These are phyloP conservation scores for Rhinopithecus roxellana DNA, from an alignment of 2,113 vertebrate genomes.

Conservation along the genomic window DNA sequence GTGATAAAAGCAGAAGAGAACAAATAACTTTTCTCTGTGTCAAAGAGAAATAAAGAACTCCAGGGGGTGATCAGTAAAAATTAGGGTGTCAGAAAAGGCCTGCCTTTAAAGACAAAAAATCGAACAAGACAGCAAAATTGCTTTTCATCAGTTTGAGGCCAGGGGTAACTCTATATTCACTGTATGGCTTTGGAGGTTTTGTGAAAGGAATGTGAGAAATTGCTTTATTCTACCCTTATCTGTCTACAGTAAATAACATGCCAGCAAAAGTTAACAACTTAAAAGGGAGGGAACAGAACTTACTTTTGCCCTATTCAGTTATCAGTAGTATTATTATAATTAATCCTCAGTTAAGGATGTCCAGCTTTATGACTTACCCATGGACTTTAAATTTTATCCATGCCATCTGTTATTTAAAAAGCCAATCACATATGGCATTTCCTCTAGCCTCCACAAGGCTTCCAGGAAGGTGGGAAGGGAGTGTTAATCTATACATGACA, in stretches of 20 bases:
- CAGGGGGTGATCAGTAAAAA: conserved; percentile 51
- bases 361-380: conserved; percentile 11
- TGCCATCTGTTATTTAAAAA: background rate
- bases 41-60: conserved; percentile 67
- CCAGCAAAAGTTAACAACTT: conserved; percentile 25
- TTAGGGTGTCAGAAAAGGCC: conserved; percentile 49
- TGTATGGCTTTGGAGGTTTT: conserved; percentile 15
- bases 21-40: conserved; percentile 50
- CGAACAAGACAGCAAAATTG: conserved; percentile 71
- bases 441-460: background rate
- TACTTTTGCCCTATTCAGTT: background rate
- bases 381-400: background rate
- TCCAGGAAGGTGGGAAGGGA: background rate
- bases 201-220: conserved; percentile 39
- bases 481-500: background rate
- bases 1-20: conserved; percentile 44
- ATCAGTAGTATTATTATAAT: conserved; percentile 2
- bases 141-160: conserved; percentile 48
- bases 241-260: conserved; percentile 26
- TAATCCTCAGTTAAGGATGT: background rate
- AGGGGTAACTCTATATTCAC: conserved; percentile 49
- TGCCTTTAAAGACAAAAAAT: conserved; percentile 60
- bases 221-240: conserved; percentile 19
- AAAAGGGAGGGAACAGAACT: conserved; percentile 36
- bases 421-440: background rate